A percentile compares a stretch with the other conserved stretches of the same genome.
These are phyloP conservation scores for Heterohyrax brucei DNA, from an alignment of 2,797 vertebrate species.

Conservation along the genomic window DNA sequence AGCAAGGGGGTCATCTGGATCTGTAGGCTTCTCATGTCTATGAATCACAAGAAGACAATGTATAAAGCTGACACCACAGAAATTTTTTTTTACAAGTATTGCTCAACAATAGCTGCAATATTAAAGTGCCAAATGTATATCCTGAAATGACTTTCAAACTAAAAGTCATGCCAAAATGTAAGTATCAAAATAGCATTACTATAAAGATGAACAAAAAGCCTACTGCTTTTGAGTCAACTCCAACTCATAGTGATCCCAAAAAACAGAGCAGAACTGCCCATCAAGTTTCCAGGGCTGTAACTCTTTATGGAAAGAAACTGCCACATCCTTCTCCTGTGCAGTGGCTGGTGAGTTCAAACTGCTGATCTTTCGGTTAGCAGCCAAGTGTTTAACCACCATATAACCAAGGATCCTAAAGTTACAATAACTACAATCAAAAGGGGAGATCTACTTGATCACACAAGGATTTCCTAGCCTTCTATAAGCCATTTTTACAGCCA, in stretches of 20 bases:
- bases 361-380: no score
- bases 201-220: background rate
- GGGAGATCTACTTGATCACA: constrained; percentile 19
- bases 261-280: no score
- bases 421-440: no score
- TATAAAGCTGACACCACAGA: constrained; percentile 17
- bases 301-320: no score
- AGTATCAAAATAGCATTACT: background rate
- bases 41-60: constrained; percentile 58
- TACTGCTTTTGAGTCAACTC: no score
- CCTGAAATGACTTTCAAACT: constrained; percentile 5
- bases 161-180: constrained; percentile 20
- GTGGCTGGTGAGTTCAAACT: no score
- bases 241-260: no score
- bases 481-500: background rate
- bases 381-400: no score
- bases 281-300: no score
- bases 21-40: constrained; percentile 99
- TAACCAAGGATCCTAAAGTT: no score
- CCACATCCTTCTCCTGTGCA: no score
- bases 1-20: constrained; percentile 98
- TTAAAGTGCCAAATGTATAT: background rate
- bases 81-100: background rate
- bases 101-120: background rate
- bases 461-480: background rate